Base-by-base conservation (phyloP, 2,113 vertebrate genomes). In the Apteryx mantelli region DNA sequence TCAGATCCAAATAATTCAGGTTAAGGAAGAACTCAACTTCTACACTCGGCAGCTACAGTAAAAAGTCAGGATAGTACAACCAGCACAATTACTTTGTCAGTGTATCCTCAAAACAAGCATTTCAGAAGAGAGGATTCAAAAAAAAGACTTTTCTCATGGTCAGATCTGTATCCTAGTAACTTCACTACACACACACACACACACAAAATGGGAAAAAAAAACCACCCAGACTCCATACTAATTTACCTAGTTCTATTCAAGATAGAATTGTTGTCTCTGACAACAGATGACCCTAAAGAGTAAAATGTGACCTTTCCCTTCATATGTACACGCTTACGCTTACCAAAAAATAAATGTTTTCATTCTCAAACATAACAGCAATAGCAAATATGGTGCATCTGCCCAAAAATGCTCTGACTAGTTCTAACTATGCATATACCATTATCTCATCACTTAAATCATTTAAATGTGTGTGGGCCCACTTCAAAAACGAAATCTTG, bases 401-500 rank as follows among this genome's bases (percentile, higher is more conserved):
- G 82, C 74, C 53, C 44, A 80, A 79, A 92, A 92, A 86, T 42
- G 75, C 58, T 77, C 66, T 25, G 55, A 68, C 75, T 71, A 52
- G 13, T 28, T 85, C 28, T 48, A 82, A 92, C 22, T 22, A 82
- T n/a, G 60, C 60, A 89, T 86, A 89, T 38, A 93, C 36, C 21
- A 84, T 77, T 91, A 89, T 78, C 64, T 93, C 91, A 70, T 9
- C 66, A 87, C 68, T 93, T 70, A 95, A 97, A 88, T 60, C 78
- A 94, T 56, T 91, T 70, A 69, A 91, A 66, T 58, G 42, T 71
- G 78, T 63, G 91, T 85, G 75, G 79, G 87, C 79, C 58, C 70
- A 86, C 82, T 96, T 97, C 87, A 95, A 95, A 97, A 95, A n/a
- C 44, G 87, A 77, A 82, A 77, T 79, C 86, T 95, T 97, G 81